Base-by-base conservation (phyloP, 2,113 vertebrate genomes). In the Leiothrix lutea region DNA sequence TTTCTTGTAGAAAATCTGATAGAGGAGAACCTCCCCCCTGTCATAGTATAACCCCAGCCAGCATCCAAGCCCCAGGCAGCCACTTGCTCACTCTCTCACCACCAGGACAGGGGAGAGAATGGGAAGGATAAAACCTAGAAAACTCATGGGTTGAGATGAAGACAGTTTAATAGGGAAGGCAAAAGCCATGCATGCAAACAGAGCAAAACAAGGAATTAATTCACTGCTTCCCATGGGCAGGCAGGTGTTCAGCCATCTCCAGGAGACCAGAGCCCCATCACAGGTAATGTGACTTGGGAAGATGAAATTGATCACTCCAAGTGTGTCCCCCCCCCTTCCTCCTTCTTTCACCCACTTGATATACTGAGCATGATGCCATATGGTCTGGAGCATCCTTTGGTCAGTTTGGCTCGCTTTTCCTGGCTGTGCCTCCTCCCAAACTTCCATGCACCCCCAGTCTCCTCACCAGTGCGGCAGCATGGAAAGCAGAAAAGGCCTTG, bases 21-120 rank as follows among this genome's bases (percentile, higher is more conserved):
- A 22, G 33, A 48, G 14, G 10, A 86, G 50, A 67, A 35, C 10
- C 48, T 86, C 17, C 33, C 4, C 45, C 11, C 36, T 58, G 21
- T 60, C 36, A 19, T 36, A 36, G 33, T 67, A 11, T 58, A 58
- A 50, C 14, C 13, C 17, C 21, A 75, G 44, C 24, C 25, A 42
- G 35, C 35, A 75, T 57, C 44, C 71, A 50, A 42, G 31, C 13
- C 44, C 35, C 12, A 25, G 44, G 44, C 44, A 42, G 35, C 42
- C 0, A 2, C 42, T 66, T 0, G 0, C 20, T 74, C 29, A 35
- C 3, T 2, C 51, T 15, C 16, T 42, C 31, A 40, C 20, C 82
- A n/a, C 31, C 53, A 86, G 35, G 36, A 35, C 1, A 7, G 17
- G 21, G 42, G 24, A 73, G 40, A 56, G 40, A 47, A 28, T 0